Percentiles rank a stretch among this genome's conserved stretches.
Conservation (phyloP, 30 jellyfish, hydroid and myxozoan species). For the Rhopilema esculentum region DNA sequence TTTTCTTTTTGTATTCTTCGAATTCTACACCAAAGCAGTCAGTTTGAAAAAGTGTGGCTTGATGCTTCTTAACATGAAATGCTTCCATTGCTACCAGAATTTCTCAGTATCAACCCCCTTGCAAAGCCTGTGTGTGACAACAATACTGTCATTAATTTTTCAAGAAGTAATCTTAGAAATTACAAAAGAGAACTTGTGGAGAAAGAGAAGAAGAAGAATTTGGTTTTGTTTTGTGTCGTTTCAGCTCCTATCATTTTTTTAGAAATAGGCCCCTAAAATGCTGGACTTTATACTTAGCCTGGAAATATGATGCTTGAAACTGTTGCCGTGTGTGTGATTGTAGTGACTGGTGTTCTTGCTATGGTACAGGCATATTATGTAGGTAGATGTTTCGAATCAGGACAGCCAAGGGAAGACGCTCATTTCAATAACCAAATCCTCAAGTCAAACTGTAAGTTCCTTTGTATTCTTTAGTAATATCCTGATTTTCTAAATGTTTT, state of each 20-base stretch:
- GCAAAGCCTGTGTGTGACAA: neutral
- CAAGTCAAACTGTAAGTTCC: conserved; percentile 46
- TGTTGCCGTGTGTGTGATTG: conserved; percentile 78
- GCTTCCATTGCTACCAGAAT: neutral
- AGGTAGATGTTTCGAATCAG: conserved; percentile 77
- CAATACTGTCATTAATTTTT: neutral
- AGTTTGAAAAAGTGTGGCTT: no score
- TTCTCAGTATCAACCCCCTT: neutral
- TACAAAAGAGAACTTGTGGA: neutral
- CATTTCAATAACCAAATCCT: conserved; percentile 78
- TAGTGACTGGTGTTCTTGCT: conserved; percentile 81
- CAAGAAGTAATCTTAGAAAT: neutral
- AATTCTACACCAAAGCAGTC: no score
- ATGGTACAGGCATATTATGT: conserved; percentile 79
- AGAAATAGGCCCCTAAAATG: neutral
- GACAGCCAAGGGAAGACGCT: conserved; percentile 86
- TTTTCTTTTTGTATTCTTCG: no score
- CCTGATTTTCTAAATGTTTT: neutral
- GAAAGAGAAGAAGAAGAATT: neutral
- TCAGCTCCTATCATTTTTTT: neutral
- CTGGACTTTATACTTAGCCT: neutral
- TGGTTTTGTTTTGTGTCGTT: neutral
- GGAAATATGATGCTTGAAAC: conserved; percentile 73
- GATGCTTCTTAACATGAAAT: neutral
- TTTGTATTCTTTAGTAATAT: neutral